A percentile compares a stretch with the other conserved stretches of the same genome.
phyloP scores from a whole-genome alignment of 2,888 invertebrate genomes.

The Tachina fera region DNA sequence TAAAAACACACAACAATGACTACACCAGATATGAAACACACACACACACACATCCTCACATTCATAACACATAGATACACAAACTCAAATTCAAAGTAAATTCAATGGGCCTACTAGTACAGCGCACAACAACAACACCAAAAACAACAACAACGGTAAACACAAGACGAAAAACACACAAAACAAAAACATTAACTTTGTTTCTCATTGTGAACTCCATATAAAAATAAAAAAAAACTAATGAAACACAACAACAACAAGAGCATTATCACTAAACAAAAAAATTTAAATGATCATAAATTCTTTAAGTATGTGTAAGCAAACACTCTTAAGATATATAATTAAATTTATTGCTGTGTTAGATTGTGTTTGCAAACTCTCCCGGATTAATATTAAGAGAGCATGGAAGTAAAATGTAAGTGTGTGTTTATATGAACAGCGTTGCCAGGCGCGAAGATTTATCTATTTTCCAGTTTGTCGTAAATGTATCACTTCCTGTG shows the following conservation, averaged over 20 bases:
- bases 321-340: slow-evolving; percentile 45
- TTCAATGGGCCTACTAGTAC: slow-evolving; percentile 59
- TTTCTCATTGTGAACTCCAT: slow-evolving; percentile 7
- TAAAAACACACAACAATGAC: slow-evolving; percentile 44
- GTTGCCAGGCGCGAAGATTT: no score
- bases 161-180: slow-evolving; percentile 6
- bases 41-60: slow-evolving; percentile 21
- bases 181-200: slow-evolving; percentile 3
- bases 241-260: slow-evolving; percentile 46
- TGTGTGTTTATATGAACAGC: no score
- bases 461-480: no score
- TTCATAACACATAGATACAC: neutral
- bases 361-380: neutral
- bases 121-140: slow-evolving; percentile 49
- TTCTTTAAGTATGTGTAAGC: slow-evolving; percentile 50
- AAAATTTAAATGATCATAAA: slow-evolving; percentile 34
- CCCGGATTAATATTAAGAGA: slow-evolving; percentile 25
- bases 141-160: slow-evolving; percentile 1
- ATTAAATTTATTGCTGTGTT: neutral
- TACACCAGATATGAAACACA: neutral
- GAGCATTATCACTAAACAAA: slow-evolving; percentile 36
- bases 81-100: slow-evolving; percentile 28
- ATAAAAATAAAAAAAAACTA: neutral
- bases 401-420: neutral
- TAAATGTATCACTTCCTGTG: no score